Conservation (phyloP, 2,113 vertebrate genomes). For the Acrocephalus kingi region DNA sequence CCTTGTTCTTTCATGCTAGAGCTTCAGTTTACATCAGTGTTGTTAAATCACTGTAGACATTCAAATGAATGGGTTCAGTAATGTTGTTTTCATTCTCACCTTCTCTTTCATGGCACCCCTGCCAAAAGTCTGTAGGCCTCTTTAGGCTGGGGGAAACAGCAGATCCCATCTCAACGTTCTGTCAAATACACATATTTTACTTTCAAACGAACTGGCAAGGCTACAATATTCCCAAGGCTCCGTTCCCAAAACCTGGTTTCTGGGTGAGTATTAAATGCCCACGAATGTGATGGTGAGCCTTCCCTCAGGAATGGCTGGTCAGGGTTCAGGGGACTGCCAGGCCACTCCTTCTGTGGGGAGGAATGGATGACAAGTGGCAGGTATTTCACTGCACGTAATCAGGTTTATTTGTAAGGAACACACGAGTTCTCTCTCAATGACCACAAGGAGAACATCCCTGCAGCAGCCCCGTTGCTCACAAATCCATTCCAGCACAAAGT, state of each 20-base stretch:
- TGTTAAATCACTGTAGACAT: neutral
- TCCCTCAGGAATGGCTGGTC: neutral
- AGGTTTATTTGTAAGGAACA: neutral
- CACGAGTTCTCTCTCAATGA: neutral
- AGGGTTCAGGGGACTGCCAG: neutral
- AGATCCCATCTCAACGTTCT: neutral
- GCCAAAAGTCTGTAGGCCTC: neutral
- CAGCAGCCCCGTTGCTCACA: neutral
- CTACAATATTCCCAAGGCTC: neutral
- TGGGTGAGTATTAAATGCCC: neutral
- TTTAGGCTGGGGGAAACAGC: neutral
- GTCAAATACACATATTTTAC: neutral
- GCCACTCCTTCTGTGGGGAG: neutral
- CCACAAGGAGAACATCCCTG: neutral
- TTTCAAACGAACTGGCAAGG: neutral
- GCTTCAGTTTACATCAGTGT: neutral
- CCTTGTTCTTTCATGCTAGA: neutral
- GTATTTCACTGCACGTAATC: neutral
- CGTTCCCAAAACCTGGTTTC: neutral
- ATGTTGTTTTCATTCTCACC: neutral
- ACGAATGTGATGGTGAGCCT: neutral
- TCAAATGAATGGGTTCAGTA: neutral
- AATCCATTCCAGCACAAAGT: neutral
- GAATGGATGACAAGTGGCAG: neutral
- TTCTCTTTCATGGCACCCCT: neutral